Conservation (phyloP, 2,888 invertebrate genomes). For the Ectropis crepuscularia region DNA sequence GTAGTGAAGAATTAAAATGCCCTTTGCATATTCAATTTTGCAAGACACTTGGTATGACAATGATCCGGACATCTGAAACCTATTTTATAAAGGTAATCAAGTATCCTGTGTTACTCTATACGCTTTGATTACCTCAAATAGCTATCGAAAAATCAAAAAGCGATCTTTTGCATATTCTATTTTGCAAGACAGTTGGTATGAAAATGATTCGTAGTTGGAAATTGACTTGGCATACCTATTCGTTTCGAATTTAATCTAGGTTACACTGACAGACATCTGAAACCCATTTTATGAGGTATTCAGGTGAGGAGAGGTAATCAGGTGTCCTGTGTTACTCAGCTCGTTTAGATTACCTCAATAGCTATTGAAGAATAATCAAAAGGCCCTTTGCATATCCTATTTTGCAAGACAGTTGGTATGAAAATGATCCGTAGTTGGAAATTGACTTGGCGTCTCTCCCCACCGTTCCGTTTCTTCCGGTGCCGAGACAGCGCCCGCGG, state of each 20-base stretch:
- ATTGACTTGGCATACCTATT: conserved; percentile 10
- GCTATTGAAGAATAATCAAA: neutral
- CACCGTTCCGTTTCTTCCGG: conserved; percentile 12
- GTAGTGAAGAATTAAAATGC: neutral
- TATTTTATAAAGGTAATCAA: no score
- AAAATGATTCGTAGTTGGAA: conserved; percentile 11
- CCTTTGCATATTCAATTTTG: neutral
- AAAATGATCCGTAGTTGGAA: conserved; percentile 11
- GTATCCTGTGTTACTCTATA: no score
- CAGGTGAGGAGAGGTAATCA: no score
- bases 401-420: conserved; percentile 5
- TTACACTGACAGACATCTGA: no score
- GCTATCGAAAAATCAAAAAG: neutral
- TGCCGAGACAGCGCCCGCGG: conserved; percentile 19
- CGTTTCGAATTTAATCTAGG: no score
- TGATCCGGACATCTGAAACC: neutral
- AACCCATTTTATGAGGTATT: no score
- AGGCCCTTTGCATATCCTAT: neutral
- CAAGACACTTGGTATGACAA: conserved; percentile 3
- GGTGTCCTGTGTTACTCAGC: no score
- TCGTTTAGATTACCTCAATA: neutral
- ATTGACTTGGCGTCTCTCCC: conserved; percentile 14
- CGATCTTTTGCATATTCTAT: neutral
- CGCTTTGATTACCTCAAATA: neutral
- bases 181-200: conserved; percentile 5